phyloP scores from a whole-genome alignment of 2,888 invertebrate species.

The Prostheceraeus crozeri region DNA sequence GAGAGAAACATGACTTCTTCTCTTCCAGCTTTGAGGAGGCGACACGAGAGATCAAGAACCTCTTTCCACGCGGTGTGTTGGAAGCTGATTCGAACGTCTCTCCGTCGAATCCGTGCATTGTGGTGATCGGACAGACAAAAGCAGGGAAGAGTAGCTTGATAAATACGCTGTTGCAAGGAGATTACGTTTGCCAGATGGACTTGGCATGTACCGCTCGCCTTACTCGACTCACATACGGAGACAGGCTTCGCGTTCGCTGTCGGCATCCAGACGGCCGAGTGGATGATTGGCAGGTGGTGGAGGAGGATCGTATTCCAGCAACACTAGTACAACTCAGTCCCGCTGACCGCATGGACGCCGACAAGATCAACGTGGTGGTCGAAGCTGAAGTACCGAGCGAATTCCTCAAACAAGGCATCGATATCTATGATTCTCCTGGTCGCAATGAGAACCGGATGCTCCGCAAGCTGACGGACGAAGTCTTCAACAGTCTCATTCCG shows the following conservation, averaged over 20 bases:
- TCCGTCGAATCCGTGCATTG: constrained; percentile 27
- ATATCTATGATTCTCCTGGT: constrained; percentile 31
- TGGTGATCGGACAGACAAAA: constrained; percentile 26
- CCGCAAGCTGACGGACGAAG: neutral
- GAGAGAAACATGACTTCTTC: too few species aligned
- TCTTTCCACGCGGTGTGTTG: too few species aligned
- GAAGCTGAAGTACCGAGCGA: neutral
- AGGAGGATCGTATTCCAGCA: constrained; percentile 1
- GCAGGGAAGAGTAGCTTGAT: constrained; percentile 32
- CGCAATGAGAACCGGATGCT: constrained; percentile 5
- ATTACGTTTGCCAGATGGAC: neutral
- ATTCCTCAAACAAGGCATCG: constrained; percentile 27
- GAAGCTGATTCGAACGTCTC: too few species aligned
- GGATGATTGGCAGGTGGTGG: neutral
- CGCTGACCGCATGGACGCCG: neutral
- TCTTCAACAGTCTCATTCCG: constrained; percentile 19
- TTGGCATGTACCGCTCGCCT: neutral
- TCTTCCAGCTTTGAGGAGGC: too few species aligned
- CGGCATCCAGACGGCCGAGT: neutral
- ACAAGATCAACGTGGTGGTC: neutral
- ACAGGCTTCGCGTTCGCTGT: neutral
- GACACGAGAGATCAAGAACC: too few species aligned
- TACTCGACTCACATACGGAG: neutral
- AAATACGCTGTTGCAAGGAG: constrained; percentile 5
- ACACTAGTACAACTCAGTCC: neutral